These are phyloP conservation scores for Malthinus seriepunctatus DNA, from an alignment of 2,888 invertebrate genomes.

Conservation along the genomic window DNA sequence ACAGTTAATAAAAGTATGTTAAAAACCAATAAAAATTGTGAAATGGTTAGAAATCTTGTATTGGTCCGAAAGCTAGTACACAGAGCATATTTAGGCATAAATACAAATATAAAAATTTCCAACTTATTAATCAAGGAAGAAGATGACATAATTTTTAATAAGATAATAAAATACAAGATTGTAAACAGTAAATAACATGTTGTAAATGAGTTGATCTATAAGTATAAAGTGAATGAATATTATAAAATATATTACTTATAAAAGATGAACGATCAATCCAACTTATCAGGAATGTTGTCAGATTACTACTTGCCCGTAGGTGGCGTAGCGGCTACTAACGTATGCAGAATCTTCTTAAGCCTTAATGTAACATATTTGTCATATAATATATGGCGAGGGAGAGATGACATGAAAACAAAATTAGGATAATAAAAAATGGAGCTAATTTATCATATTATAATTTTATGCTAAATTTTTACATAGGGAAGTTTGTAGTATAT, in stretches of 20 bases:
- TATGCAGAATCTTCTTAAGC: constrained; percentile 31
- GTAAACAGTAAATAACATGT: constrained; percentile 37
- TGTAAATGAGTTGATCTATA: constrained; percentile 34
- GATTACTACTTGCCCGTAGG: constrained; percentile 43
- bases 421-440: not conserved
- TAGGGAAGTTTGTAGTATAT: no score
- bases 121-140: constrained; percentile 15
- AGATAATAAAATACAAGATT: constrained; percentile 29
- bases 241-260: constrained; percentile 40
- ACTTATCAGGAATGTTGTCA: constrained; percentile 49
- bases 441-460: no score
- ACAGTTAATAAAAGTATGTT: no score
- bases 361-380: constrained; percentile 45
- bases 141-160: constrained; percentile 22
- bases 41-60: no score
- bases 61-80: no score
- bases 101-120: not conserved
- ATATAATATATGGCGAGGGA: constrained; percentile 25
- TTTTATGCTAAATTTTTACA: no score
- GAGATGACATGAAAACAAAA: constrained; percentile 25
- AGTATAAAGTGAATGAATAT: constrained; percentile 25
- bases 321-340: constrained; percentile 37
- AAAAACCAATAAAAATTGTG: no score
- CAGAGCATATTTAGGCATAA: no score
- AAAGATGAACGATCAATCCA: constrained; percentile 45